These are phyloP conservation scores for Chrysochloris asiatica DNA, from an alignment of 2,113 vertebrate genomes.

Conservation along the genomic window DNA sequence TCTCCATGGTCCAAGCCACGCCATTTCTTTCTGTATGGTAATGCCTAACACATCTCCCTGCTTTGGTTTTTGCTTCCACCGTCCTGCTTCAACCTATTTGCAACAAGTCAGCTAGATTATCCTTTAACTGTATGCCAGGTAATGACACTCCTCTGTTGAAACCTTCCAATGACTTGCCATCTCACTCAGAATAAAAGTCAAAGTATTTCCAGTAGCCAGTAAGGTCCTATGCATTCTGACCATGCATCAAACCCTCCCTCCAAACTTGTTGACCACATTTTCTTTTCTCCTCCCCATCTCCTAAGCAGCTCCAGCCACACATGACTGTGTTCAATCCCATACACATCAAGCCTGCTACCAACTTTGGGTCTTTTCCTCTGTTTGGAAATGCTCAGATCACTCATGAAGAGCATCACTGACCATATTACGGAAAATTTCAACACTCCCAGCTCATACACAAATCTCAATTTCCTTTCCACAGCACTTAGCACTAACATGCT, in stretches of 20 bases:
- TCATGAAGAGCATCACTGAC: background rate
- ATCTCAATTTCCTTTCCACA: background rate
- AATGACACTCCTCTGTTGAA: background rate
- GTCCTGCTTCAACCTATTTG: background rate
- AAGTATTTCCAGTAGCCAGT: background rate
- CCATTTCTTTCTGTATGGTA: too few species aligned
- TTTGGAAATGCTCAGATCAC: background rate
- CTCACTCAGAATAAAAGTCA: background rate
- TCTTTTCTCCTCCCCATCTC: background rate
- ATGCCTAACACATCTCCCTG: too few species aligned
- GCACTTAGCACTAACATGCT: background rate
- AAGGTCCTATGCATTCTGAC: background rate
- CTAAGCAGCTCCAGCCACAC: background rate
- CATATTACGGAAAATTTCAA: background rate
- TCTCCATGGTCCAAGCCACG: too few species aligned
- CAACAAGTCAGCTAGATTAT: background rate
- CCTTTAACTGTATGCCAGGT: constrained; percentile 19
- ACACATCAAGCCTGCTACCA: background rate
- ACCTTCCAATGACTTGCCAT: background rate
- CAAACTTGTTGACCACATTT: too few species aligned
- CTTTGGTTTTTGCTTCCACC: too few species aligned
- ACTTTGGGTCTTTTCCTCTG: background rate
- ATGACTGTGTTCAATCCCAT: too few species aligned
- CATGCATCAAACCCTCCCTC: too few species aligned
- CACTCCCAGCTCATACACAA: background rate